A percentile compares a stretch with the other conserved stretches of the same genome.
Evolutionary conservation across 2,888 invertebrate genomes (phyloP).

Genomic region (Dichetophora obliterata): DNA sequence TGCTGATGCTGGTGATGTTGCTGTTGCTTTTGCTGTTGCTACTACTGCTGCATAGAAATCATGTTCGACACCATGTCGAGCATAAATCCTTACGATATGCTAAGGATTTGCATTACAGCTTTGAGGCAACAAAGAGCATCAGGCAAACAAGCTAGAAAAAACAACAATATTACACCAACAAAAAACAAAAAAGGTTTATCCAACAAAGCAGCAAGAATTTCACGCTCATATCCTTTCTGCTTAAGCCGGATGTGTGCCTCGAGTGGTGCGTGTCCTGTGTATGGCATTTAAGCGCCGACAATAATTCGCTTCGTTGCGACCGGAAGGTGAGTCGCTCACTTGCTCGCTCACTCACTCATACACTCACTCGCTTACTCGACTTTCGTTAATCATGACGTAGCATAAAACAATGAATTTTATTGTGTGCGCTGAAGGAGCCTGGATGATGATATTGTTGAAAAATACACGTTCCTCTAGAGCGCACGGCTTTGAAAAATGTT

Average conservation of each 20-base stretch:
- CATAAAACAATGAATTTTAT: slow-evolving; percentile 11
- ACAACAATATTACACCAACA: too few relatives aligned
- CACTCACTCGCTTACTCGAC: not conserved
- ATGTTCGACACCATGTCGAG: slow-evolving; percentile 9
- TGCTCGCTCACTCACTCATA: not conserved
- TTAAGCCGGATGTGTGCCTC: not conserved
- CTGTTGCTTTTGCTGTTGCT: too few relatives aligned
- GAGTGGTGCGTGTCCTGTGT: not conserved
- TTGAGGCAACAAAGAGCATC: not conserved
- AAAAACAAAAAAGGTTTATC: too few relatives aligned
- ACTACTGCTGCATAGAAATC: not conserved
- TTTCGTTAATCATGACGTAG: not conserved
- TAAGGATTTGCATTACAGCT: not conserved
- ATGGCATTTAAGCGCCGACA: not conserved
- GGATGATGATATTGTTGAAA: not conserved
- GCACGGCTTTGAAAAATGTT: too few relatives aligned
- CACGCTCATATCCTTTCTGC: not conserved
- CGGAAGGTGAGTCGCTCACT: not conserved
- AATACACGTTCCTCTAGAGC: too few relatives aligned
- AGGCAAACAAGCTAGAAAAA: not conserved
- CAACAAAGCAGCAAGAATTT: not conserved
- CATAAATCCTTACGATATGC: slow-evolving; percentile 1
- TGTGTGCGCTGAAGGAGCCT: too few relatives aligned
- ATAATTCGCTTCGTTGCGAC: not conserved
- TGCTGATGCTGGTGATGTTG: too few relatives aligned